These are phyloP conservation scores for Tetranychus truncatus DNA, from an alignment of 2,888 invertebrate species.

Conservation along the genomic window DNA sequence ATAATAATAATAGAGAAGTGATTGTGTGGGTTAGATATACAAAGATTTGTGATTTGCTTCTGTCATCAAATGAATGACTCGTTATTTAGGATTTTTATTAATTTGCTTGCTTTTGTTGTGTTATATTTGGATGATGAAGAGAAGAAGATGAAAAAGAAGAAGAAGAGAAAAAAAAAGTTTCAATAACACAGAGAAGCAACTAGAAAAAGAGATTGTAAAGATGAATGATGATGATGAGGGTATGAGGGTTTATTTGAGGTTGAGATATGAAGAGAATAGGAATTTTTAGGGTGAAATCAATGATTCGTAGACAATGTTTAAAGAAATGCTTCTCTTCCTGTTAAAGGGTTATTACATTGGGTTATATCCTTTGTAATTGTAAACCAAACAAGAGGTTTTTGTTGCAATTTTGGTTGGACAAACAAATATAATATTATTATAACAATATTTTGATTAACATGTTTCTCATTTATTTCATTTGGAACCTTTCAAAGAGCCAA, in stretches of 20 bases:
- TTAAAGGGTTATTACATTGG: no score
- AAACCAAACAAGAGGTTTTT: background rate
- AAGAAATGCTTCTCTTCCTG: no score
- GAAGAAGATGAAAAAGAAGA: background rate
- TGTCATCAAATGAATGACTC: background rate
- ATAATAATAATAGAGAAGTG: background rate
- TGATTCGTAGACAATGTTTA: background rate
- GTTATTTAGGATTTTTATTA: slow-evolving; percentile 1
- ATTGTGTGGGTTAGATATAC: background rate
- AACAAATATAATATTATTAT: background rate
- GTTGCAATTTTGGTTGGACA: background rate
- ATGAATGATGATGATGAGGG: background rate
- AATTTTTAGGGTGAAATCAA: background rate
- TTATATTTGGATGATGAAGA: background rate
- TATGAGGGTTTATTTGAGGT: background rate
- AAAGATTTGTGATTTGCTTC: background rate
- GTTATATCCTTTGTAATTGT: no score
- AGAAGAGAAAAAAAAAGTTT: no score
- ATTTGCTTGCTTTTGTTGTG: background rate
- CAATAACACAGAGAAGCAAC: no score
- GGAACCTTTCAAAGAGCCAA: background rate
- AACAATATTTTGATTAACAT: background rate
- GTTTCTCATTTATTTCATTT: background rate
- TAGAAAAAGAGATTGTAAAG: background rate
- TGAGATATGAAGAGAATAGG: background rate